Percentiles rank a stretch among this genome's conserved stretches.
Evolutionary conservation across 2,888 invertebrate species (phyloP).

Genomic region (Myopa tessellatipennis): DNA sequence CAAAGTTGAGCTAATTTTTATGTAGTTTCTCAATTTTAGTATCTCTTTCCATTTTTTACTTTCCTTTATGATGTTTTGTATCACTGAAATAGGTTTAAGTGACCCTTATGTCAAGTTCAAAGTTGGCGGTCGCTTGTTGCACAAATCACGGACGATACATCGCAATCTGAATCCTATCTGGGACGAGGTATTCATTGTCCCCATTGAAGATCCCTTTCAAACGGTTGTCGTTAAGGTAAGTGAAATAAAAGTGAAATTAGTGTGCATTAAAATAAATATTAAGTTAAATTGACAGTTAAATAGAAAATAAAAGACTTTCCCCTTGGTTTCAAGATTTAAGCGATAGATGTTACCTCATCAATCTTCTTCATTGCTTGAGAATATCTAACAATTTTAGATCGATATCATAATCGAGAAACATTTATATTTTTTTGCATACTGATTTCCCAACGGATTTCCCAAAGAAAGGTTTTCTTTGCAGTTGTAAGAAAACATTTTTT

Average conservation of each 20-base stretch:
- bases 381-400: too few relatives aligned
- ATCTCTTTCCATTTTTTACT: background rate
- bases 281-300: too few relatives aligned
- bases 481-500: too few relatives aligned
- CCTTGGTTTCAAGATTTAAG: too few relatives aligned
- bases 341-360: too few relatives aligned
- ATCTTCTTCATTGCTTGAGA: too few relatives aligned
- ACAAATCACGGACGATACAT: constrained; percentile 94
- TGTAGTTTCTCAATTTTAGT: background rate
- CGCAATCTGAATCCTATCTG: constrained; percentile 96
- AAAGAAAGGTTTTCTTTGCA: too few relatives aligned
- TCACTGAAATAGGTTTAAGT: constrained; percentile 79
- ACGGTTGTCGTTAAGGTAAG: constrained; percentile 86
- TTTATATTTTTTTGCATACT: too few relatives aligned
- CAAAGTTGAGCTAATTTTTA: background rate
- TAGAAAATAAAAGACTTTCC: too few relatives aligned
- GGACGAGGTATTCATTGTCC: constrained; percentile 95
- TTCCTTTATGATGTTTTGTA: background rate
- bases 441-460: too few relatives aligned
- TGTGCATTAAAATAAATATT: too few relatives aligned
- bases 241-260: background rate
- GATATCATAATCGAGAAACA: too few relatives aligned
- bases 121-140: constrained; percentile 83
- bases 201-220: constrained; percentile 90
- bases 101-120: constrained; percentile 99